Evolutionary conservation across 1,140 invertebrate genomes (phyloP), one percentile per base, ranked within the genome.

Genomic region (Apis florea): DNA sequence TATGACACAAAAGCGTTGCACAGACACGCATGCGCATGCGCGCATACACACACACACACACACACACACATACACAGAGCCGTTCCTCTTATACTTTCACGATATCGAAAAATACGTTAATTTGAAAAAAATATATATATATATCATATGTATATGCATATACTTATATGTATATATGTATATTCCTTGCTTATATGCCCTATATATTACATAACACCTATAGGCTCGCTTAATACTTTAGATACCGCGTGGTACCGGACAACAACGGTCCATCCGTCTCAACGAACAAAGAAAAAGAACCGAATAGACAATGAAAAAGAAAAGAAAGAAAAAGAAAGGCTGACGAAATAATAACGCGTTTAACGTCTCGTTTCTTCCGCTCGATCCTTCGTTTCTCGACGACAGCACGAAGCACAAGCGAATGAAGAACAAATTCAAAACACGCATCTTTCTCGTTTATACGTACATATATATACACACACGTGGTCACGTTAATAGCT

Each of bases 41-140:
- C 47, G 8, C 47, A 11, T 6, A 17, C 11, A 12, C 4, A 17
- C 67, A 11, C 13, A 24, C 4, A 26, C 4, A 31, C 17, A 15
- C 40, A 13, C 5, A 9, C 1, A 19, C 17, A 40, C 40, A 31
- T 54, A 59, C 51, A 54, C 79, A 49, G 6, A 82, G 26, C 67
- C 67, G 68, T 64, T 67, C 68, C 53, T 64, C 73, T 75, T 68
- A 79, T 61, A 74, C 67, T 70, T 67, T 79, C 85, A 75, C 82
- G 68, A 88, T 90, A 86, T 92, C 85, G 88, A 92, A 92, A 92
- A 92, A 92, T 92, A 92, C 90, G 90, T 90, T 88, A 82, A 90
- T 91, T 87, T 90, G 84, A 88, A 88, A 86, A 89, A 87, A 84
- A 79, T 82, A 67, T 73, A 69, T 80, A 47, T 77, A 79, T 83